Conservation (phyloP, 2,888 invertebrate genomes). For the Geotrupes spiniger region DNA sequence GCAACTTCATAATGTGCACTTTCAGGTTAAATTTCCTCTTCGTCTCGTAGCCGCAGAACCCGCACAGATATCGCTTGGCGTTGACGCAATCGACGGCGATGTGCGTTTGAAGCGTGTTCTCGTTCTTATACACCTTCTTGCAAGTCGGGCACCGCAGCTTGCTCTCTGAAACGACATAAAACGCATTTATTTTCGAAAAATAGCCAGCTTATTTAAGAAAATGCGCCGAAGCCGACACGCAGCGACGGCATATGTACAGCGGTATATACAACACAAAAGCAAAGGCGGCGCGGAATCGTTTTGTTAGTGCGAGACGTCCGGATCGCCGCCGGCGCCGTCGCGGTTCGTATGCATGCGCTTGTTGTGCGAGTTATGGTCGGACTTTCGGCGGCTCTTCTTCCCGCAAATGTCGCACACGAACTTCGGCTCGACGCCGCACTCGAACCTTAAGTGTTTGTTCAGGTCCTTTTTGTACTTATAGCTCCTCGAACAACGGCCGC, state of each 20-base stretch:
- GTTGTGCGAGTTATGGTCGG: background rate
- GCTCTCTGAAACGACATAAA: slow-evolving; percentile 8
- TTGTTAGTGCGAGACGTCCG: too few relatives aligned
- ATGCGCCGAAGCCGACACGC: too few relatives aligned
- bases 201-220: too few relatives aligned
- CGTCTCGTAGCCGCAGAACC: slow-evolving; percentile 19
- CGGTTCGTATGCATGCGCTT: too few relatives aligned
- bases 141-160: slow-evolving; percentile 19
- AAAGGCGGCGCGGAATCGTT: too few relatives aligned
- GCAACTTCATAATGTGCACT: slow-evolving; percentile 15
- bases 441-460: slow-evolving; percentile 44
- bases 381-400: slow-evolving; percentile 6
- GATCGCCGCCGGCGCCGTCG: too few relatives aligned
- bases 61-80: slow-evolving; percentile 19
- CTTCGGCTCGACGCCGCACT: slow-evolving; percentile 48
- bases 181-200: too few relatives aligned
- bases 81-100: slow-evolving; percentile 22
- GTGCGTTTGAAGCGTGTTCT: slow-evolving; percentile 23
- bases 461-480: slow-evolving; percentile 75
- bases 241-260: too few relatives aligned
- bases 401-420: slow-evolving; percentile 40
- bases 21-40: slow-evolving; percentile 22
- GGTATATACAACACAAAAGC: too few relatives aligned
- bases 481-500: slow-evolving; percentile 8
- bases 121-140: slow-evolving; percentile 23